Evolutionary conservation across 2,797 vertebrate genomes (phyloP).

Genomic region (Chelidonichthys spinosus): DNA sequence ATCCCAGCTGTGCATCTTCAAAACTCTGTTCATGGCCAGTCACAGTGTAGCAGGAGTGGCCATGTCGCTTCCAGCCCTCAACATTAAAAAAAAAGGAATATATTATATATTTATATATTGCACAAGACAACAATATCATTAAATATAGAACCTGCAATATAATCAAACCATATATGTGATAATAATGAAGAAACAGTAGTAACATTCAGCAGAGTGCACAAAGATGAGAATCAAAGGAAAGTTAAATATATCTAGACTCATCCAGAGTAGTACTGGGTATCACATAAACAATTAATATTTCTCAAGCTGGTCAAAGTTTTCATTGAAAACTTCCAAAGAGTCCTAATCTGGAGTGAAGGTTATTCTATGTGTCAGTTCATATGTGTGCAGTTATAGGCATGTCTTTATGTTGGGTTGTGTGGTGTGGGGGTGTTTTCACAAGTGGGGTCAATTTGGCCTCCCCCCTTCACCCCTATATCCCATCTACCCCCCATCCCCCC

Average conservation of each 20-base stretch:
- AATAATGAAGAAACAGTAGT: neutral
- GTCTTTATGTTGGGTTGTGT: slow-evolving; percentile 6
- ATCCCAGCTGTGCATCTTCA: slow-evolving; percentile 87
- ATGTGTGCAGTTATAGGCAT: slow-evolving; percentile 21
- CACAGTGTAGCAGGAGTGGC: slow-evolving; percentile 91
- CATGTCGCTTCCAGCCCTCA: slow-evolving; percentile 93
- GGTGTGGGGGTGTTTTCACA: slow-evolving; percentile 56
- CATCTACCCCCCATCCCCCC: slow-evolving; percentile 3
- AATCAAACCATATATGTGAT: neutral
- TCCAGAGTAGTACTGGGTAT: no score
- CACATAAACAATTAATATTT: no score
- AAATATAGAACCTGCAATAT: neutral
- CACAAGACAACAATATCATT: neutral
- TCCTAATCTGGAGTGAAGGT: neutral
- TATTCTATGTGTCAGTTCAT: slow-evolving; percentile 2
- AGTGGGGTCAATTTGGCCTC: slow-evolving; percentile 36
- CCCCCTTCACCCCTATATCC: neutral
- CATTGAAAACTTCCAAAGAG: neutral
- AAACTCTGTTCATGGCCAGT: slow-evolving; percentile 87
- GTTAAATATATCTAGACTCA: no score
- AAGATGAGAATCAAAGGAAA: neutral
- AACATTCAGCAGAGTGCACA: neutral
- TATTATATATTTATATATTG: neutral
- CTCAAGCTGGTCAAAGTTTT: no score
- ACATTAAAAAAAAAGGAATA: neutral